Evolutionary conservation across 1,140 invertebrate species (phyloP).

Genomic region (Charaxes varanes): DNA sequence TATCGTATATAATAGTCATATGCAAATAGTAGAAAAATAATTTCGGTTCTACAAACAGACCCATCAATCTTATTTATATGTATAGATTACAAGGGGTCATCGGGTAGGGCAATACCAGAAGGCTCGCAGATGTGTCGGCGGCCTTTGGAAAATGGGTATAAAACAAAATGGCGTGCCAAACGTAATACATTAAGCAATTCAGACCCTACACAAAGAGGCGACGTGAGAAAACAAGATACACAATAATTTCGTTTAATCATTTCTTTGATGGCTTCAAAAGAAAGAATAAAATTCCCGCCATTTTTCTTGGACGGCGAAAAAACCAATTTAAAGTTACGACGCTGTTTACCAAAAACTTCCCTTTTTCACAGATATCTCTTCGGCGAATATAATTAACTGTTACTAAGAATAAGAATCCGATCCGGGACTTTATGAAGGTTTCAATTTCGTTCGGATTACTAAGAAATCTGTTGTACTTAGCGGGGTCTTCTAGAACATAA

Average conservation of each 20-base stretch:
- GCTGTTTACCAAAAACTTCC: slow-evolving; percentile 51
- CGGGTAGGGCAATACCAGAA: too few relatives aligned
- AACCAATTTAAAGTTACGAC: slow-evolving; percentile 59
- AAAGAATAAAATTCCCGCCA: slow-evolving; percentile 30
- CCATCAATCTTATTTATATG: too few relatives aligned
- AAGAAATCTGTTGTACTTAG: slow-evolving; percentile 8
- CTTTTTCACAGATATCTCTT: slow-evolving; percentile 52
- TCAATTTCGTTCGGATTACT: slow-evolving; percentile 27
- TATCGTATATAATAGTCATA: too few relatives aligned
- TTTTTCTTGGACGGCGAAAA: slow-evolving; percentile 37
- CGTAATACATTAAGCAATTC: too few relatives aligned
- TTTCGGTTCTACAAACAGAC: too few relatives aligned
- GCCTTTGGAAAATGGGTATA: too few relatives aligned
- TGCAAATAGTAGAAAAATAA: too few relatives aligned
- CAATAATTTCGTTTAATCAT: slow-evolving; percentile 28
- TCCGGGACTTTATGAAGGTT: slow-evolving; percentile 23
- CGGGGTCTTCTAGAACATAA: slow-evolving; percentile 7
- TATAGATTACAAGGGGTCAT: too few relatives aligned
- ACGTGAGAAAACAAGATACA: too few relatives aligned
- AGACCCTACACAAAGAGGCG: too few relatives aligned
- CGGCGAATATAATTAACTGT: slow-evolving; percentile 48
- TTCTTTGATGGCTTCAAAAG: slow-evolving; percentile 23
- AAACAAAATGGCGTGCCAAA: too few relatives aligned
- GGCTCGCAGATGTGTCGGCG: too few relatives aligned
- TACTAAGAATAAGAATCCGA: slow-evolving; percentile 32